Evolutionary conservation across 2,113 vertebrate genomes (phyloP), one percentile per base, ranked within the genome.

Genomic region (Petaurus breviceps): DNA sequence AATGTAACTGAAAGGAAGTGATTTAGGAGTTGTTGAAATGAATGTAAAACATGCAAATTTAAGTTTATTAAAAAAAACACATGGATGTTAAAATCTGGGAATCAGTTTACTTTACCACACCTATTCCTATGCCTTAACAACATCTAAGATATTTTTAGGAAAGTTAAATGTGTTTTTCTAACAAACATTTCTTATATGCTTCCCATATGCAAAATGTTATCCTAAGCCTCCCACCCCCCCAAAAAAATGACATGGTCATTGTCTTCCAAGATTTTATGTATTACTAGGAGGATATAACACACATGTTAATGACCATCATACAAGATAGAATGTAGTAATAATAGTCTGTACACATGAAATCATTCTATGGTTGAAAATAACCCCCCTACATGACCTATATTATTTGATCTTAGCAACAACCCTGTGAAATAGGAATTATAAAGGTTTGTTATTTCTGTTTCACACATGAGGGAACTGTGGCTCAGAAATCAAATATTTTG

Each of bases 11-110:
- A 95, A 96, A 14, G 95, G 2, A 97, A 97, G 90, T 94, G 31
- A 94, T 91, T 23, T 90, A 94, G 43, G 95, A 90, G 90, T 93
- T 96, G 51, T 16, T 61, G 91, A 94, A 95, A 53, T 90, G 47
- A 91, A 54, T 90, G 2, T 19, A 90, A 92, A 93, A 93, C 93
- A 92, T 31, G 68, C 24, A 89, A 96, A 94, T 61, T 52, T 50
- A 95, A 91, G 6, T 93, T 92, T 91, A 92, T 97, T 94, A 95
- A 50, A 93, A 97, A 94, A 97, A 94, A 0, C 19, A 89, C 46
- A 37, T 51, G 50, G 61, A 55, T 90, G 95, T 95, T 95, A 54
- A 90, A 50, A 94, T 90, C 28, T 55, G 23, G n/a, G 2, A 84
- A 8, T 91, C 93, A 52, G 14, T 95, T 1, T 19, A 96, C 8